Base-by-base conservation (phyloP, 1,140 invertebrate genomes). In the Chlorops oryzae region DNA sequence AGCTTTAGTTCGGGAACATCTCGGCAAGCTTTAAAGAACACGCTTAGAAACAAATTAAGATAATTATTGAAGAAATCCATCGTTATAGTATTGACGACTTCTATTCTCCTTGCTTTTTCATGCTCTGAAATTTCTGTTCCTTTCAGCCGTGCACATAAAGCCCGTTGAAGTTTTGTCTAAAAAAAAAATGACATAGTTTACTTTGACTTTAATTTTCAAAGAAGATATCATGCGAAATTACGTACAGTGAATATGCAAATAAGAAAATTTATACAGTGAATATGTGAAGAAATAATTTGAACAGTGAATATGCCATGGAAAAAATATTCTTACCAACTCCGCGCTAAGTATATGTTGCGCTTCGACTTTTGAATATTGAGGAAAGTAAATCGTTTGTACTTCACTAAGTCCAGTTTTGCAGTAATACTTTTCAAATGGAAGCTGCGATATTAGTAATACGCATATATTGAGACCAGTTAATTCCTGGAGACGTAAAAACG, bases 351-450 rank as follows among this genome's bases (percentile, higher is more conserved):
- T 88, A 61, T 84, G 75, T n/a, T 77, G 65, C 1, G 91, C 70
- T 64, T 92, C 86, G 10, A 86, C 81, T 74, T 83, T 85, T 13
- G 75, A 84, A 62, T 93, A 95, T 58, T 92, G 88, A 0, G 86
- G 80, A 71, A 92, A 90, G 65, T 85, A 78, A 12, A 94, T 59
- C 50, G 81, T 80, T 22, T 90, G 79, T 1, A 88, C 85, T 52
- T 89, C 84, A n/a, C 75, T 70, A 3, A 83, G 74, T n/a, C 83
- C 84, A 21, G 79, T 81, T 65, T 83, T 83, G 20, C 76, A 74
- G 53, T 80, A 75, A 65, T 84, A 92, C 60, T 91, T 92, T 56
- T 91, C 88, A 70, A 87, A 89, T 20, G 82, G 72, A 28, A 93
- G 75, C 63, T 88, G 82, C 3, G 84, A 87, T 22, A 89, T 73